phyloP scores from a whole-genome alignment of 2,888 invertebrate species.

The Abscondita cerata region DNA sequence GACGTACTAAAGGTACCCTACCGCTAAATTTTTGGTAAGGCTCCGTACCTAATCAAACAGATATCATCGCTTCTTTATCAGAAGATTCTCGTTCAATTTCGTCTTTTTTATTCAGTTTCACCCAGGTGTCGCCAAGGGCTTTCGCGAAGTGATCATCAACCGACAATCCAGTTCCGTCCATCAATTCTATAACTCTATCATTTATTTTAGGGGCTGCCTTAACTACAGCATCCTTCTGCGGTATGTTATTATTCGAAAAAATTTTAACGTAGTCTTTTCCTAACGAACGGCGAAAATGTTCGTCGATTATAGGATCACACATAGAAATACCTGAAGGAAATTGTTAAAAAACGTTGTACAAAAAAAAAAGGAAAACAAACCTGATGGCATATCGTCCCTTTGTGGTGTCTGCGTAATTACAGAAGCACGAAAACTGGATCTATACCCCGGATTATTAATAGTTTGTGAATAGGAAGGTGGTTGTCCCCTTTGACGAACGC shows the following conservation, averaged over 20 bases:
- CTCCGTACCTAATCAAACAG: slow-evolving; percentile 42
- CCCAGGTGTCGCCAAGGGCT: slow-evolving; percentile 87
- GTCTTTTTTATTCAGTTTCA: slow-evolving; percentile 71
- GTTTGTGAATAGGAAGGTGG: slow-evolving; percentile 68
- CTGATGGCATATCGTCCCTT: slow-evolving; percentile 56
- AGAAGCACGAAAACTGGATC: slow-evolving; percentile 63
- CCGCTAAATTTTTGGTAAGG: slow-evolving; percentile 10
- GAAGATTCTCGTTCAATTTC: slow-evolving; percentile 57
- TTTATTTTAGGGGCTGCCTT: slow-evolving; percentile 46
- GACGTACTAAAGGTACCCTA: slow-evolving; percentile 16
- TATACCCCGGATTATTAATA: slow-evolving; percentile 56
- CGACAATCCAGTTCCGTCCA: slow-evolving; percentile 68
- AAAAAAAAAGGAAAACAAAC: slow-evolving; percentile 40
- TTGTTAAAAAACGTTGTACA: background rate
- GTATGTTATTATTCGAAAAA: slow-evolving; percentile 63
- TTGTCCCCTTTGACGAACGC: slow-evolving; percentile 65
- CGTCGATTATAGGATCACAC: slow-evolving; percentile 93
- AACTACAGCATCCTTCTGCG: slow-evolving; percentile 46
- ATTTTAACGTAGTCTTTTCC: slow-evolving; percentile 81
- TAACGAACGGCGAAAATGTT: slow-evolving; percentile 91
- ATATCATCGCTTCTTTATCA: slow-evolving; percentile 52
- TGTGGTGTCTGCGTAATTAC: slow-evolving; percentile 66
- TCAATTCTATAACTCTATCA: slow-evolving; percentile 62
- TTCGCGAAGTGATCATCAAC: slow-evolving; percentile 94
- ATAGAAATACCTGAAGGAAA: slow-evolving; percentile 70